These are phyloP conservation scores for Drosophila helvetica DNA, from an alignment of 2,888 invertebrate genomes.

Conservation along the genomic window DNA sequence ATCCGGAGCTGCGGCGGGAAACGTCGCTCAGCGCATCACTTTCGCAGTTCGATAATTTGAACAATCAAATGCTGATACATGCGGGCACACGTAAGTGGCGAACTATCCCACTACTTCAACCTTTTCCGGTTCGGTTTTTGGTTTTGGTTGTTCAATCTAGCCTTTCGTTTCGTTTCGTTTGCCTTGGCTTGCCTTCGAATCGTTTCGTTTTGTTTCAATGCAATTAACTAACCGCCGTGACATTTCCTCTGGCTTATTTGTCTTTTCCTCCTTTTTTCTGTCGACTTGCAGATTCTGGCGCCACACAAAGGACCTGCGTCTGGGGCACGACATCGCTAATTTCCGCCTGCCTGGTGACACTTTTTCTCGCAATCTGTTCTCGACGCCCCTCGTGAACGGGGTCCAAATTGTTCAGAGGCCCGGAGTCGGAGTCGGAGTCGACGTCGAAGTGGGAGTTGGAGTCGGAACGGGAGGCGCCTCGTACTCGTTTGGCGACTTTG, in stretches of 20 bases:
- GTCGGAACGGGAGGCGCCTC: conserved; percentile 25
- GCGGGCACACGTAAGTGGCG: conserved; percentile 71
- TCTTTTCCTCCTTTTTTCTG: conserved; percentile 5
- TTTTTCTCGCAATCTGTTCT: conserved; percentile 54
- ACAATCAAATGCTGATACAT: conserved; percentile 83
- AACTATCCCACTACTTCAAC: neutral
- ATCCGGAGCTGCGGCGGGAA: conserved; percentile 81
- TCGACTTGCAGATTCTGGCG: conserved; percentile 48
- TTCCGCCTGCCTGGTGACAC: conserved; percentile 63
- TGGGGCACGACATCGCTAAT: conserved; percentile 54
- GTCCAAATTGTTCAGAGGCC: neutral
- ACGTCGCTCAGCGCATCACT: conserved; percentile 80
- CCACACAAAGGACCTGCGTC: conserved; percentile 37
- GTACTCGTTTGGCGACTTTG: conserved; percentile 45
- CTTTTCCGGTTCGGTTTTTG: neutral
- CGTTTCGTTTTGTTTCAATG: neutral
- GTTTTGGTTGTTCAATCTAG: neutral
- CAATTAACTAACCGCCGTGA: conserved; percentile 20
- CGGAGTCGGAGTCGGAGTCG: conserved; percentile 15
- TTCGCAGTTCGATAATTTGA: conserved; percentile 81
- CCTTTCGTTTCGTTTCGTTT: neutral
- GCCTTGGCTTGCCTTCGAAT: neutral
- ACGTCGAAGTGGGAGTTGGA: conserved; percentile 9
- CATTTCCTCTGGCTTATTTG: conserved; percentile 1
- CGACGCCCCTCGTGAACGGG: conserved; percentile 71